These are phyloP conservation scores for Myripristis murdjan DNA, from an alignment of 2,797 vertebrate species.

Conservation along the genomic window DNA sequence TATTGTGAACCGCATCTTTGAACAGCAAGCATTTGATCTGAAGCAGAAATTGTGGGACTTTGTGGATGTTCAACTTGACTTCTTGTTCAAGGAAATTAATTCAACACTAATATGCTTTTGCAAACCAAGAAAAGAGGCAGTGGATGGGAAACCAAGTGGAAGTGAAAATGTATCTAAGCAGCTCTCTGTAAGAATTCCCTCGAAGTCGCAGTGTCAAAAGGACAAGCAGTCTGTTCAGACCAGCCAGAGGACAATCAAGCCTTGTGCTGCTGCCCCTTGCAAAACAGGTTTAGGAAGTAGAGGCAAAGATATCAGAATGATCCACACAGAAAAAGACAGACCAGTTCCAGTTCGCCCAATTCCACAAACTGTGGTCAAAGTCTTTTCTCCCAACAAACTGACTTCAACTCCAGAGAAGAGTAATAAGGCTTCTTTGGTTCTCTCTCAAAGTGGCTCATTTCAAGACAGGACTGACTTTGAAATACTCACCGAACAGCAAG, in stretches of 20 bases:
- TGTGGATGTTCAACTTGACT: slow-evolving; percentile 94
- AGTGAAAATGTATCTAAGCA: slow-evolving; percentile 48
- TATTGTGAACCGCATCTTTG: slow-evolving; percentile 94
- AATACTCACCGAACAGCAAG: slow-evolving; percentile 93
- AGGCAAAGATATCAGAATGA: slow-evolving; percentile 86
- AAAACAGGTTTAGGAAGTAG: slow-evolving; percentile 85
- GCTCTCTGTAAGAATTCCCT: slow-evolving; percentile 20
- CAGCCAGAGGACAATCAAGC: slow-evolving; percentile 17
- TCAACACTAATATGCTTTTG: slow-evolving; percentile 84
- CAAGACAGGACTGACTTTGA: slow-evolving; percentile 91
- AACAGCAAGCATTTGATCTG: slow-evolving; percentile 91
- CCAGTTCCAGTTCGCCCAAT: slow-evolving; percentile 18
- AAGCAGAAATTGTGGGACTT: slow-evolving; percentile 97
- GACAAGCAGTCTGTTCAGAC: neutral
- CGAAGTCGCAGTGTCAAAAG: slow-evolving; percentile 26
- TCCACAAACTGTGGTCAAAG: slow-evolving; percentile 13
- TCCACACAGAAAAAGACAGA: slow-evolving; percentile 50
- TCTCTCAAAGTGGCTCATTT: slow-evolving; percentile 72
- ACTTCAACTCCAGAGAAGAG: slow-evolving; percentile 66
- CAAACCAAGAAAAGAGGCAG: slow-evolving; percentile 56
- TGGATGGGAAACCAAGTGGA: slow-evolving; percentile 53
- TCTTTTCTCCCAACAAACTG: slow-evolving; percentile 37
- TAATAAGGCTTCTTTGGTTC: slow-evolving; percentile 46
- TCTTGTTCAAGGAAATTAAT: slow-evolving; percentile 91
- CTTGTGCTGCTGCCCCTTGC: slow-evolving; percentile 47